Evolutionary conservation across 2,888 invertebrate genomes (phyloP), one percentile per base, ranked within the genome.

Genomic region (Eristalis tenax): DNA sequence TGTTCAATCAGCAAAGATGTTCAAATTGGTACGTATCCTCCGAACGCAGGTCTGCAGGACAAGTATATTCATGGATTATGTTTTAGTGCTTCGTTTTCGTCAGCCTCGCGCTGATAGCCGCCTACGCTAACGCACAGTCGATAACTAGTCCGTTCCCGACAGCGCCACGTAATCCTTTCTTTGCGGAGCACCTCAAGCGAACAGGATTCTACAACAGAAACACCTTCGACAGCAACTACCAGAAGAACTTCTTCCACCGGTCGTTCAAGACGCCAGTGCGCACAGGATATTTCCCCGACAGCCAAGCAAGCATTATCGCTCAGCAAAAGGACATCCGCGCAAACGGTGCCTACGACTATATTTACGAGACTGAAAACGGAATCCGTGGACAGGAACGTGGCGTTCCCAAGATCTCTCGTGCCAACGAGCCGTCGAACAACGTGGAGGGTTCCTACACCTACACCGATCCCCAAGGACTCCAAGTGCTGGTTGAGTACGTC

Each of bases 361-460:
- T 83, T 57, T 92, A 90, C 38, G 91, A 92, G 84, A 92, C 92
- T 1, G 92, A 92, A 73, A 92, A 92, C 38, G 92, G 92, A 6
- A 91, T 92, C 26, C 90, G 91, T 22, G 91, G 87, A 0, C 91
- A 91, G 79, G 92, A 92, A 79, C 90, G 88, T 35, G 91, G 91
- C 6, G 77, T 86, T 1, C 90, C 91, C 1, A 77, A 74, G 23
- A 76, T 89, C 1, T 74, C 89, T 43, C 88, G 82, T 56, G 88
- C 88, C 23, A 90, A 89, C 6, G 88, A 89, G 0, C 65, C 89
- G 23, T 89, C 90, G 71, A 89, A 90, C 26, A 90, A 89, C 61
- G 91, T 92, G 13, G 90, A 91, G 66, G 92, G 92, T 0, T 90
- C 91, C n/a, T 92, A 91, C 71, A 90, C 91, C 0, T 92, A 89